A percentile compares a stretch with the other conserved stretches of the same genome.
These are phyloP conservation scores for Cynopterus brachyotis DNA, from an alignment of 2,113 vertebrate genomes.

Conservation along the genomic window DNA sequence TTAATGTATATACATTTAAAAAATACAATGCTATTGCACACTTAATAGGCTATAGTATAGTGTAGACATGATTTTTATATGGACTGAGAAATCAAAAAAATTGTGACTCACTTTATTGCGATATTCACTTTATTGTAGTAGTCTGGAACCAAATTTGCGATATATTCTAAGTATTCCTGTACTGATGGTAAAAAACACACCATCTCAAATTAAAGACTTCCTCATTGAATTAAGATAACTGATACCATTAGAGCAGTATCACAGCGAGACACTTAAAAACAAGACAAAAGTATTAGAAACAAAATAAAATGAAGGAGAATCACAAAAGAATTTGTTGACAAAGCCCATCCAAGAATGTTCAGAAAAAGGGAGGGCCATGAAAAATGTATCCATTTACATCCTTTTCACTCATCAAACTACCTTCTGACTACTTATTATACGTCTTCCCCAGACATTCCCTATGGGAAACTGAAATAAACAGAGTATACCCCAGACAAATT, in stretches of 20 bases:
- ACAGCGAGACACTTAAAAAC: neutral
- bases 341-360: neutral
- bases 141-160: neutral
- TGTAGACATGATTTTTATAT: neutral
- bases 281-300: neutral
- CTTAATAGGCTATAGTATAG: neutral
- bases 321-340: neutral
- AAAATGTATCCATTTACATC: neutral
- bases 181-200: neutral
- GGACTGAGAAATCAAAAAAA: neutral
- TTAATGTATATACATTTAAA: neutral
- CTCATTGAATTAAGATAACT: neutral
- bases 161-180: neutral
- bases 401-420: neutral
- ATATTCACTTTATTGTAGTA: neutral
- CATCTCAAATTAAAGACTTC: neutral
- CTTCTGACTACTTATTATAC: neutral
- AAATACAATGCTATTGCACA: neutral
- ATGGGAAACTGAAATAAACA: neutral
- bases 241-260: neutral
- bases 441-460: neutral
- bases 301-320: neutral
- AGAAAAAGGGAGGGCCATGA: neutral
- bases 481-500: neutral
- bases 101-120: neutral